A percentile compares a stretch with the other conserved stretches of the same genome.
Evolutionary conservation across 2,888 invertebrate species (phyloP).

Genomic region (Chrysotoxum bicinctum): DNA sequence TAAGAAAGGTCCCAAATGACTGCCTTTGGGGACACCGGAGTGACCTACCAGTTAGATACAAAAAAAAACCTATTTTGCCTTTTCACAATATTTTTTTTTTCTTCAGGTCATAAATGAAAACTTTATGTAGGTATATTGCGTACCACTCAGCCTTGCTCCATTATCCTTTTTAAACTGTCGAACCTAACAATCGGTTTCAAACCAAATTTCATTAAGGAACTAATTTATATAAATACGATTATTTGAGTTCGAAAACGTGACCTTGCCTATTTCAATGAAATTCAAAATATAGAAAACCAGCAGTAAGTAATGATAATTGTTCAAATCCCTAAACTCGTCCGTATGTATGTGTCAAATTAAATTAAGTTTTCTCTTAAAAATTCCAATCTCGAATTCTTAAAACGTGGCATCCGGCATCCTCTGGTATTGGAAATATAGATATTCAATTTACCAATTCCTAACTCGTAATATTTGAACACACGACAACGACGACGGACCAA

Average conservation of each 20-base stretch:
- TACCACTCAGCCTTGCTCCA: too few relatives aligned
- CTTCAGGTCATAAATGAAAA: too few relatives aligned
- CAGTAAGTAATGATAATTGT: constrained; percentile 22
- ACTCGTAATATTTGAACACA: constrained; percentile 50
- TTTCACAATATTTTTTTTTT: too few relatives aligned
- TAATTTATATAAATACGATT: background rate
- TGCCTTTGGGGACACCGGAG: too few relatives aligned
- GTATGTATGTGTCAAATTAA: constrained; percentile 25
- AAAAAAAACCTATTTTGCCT: too few relatives aligned
- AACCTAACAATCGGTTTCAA: too few relatives aligned
- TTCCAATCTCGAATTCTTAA: constrained; percentile 29
- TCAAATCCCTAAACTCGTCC: constrained; percentile 18
- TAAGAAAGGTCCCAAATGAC: too few relatives aligned
- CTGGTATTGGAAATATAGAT: background rate
- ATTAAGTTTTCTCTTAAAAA: constrained; percentile 34
- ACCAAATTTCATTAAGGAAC: background rate
- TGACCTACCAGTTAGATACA: too few relatives aligned
- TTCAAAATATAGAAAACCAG: background rate
- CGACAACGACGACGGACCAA: background rate
- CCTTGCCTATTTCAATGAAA: background rate
- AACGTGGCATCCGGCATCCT: background rate
- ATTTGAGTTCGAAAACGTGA: background rate
- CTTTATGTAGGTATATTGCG: too few relatives aligned
- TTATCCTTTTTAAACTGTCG: too few relatives aligned
- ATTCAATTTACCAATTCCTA: constrained; percentile 58